Percentiles rank a stretch among this genome's conserved stretches.
These are phyloP conservation scores for Hirudinaria manillensis DNA, from an alignment of 2,888 invertebrate genomes.

Conservation along the genomic window DNA sequence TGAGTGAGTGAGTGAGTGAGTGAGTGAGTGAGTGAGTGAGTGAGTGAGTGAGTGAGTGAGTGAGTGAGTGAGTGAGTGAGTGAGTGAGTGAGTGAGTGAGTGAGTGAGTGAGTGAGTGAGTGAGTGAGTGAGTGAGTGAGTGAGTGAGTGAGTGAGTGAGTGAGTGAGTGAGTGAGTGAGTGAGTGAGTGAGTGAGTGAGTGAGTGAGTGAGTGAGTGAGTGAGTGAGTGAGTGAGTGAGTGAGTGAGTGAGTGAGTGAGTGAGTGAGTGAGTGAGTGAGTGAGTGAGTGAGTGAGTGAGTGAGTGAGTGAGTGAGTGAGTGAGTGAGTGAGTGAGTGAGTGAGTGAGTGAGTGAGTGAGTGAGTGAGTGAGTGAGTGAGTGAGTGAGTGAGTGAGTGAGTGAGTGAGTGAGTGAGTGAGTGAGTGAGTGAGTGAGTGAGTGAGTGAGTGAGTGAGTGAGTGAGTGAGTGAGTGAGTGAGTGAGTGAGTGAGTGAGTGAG, in stretches of 20 bases:
- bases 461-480: neutral
- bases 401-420: neutral
- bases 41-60: conserved; percentile 6
- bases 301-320: neutral
- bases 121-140: conserved; percentile 23
- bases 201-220: neutral
- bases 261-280: neutral
- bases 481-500: neutral
- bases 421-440: neutral
- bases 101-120: conserved; percentile 26
- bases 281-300: neutral
- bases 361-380: neutral
- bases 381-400: neutral
- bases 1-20: conserved; percentile 32
- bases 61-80: conserved; percentile 23
- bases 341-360: neutral
- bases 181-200: conserved; percentile 11
- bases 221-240: neutral
- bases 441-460: neutral
- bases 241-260: conserved; percentile 26
- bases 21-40: conserved; percentile 28
- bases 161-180: conserved; percentile 11
- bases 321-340: neutral
- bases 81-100: conserved; percentile 25
- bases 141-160: conserved; percentile 8